Evolutionary conservation across 2,888 invertebrate genomes (phyloP), one percentile per base, ranked within the genome.

Genomic region (Phragmatobia fuliginosa): DNA sequence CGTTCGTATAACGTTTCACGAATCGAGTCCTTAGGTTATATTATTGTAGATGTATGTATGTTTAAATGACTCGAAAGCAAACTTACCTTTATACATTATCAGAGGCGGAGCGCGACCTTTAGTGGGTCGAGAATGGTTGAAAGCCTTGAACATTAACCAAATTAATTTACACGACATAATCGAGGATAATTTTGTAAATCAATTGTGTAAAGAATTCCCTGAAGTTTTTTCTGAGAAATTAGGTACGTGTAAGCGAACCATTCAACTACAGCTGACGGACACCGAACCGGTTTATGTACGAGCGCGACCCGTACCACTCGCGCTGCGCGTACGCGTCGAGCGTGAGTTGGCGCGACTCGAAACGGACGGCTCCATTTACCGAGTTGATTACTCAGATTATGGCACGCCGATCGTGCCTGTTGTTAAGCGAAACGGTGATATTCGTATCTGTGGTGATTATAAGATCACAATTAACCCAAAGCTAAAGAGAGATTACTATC

Each of bases 331-430:
- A 11, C 14, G 14, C 14, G 38, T 38, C 14, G 52, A n/a, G 52
- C 18, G 21, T 3, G n/a, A n/a, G 52, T 8, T 25, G 21, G 52
- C 10, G 52, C 52, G 52, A 5, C 21, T 25, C 21, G 21, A 25
- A 52, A n/a, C 25, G 10, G 52, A 52, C 21, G n/a, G 52, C 52
- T 38, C 38, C 38, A 38, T 38, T 10, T 38, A 38, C 38, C 11
- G 16, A 2, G 67, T 67, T 11, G 62, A 62, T 11, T 41, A 28
- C 11, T 62, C 38, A 2, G 62, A 62, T 28, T 62, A 41, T 28
- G 62, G 62, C 25, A 62, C 62, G 25, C 71, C 71, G 6, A 65
- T 71, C 7, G 71, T 71, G 32, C 71, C 71, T 1, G 71, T 71
- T 3, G 25, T 71, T 58, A 71, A 71, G 58, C 4, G 18, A 14